Evolutionary conservation across 2,797 vertebrate genomes (phyloP).

Genomic region (Myotis vivesi): DNA sequence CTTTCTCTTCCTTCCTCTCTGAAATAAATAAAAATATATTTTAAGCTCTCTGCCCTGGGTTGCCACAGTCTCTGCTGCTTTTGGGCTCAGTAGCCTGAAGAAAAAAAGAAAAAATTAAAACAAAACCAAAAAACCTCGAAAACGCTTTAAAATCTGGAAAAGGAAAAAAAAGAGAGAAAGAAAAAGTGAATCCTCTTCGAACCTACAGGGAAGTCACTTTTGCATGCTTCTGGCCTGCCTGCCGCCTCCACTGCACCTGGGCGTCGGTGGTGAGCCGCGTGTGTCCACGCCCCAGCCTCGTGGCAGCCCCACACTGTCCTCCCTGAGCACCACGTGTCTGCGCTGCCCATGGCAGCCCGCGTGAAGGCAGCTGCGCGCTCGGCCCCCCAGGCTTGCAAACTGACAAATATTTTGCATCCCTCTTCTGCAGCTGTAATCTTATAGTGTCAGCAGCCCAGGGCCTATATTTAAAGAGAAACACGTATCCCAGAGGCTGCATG

Average conservation of each 20-base stretch:
- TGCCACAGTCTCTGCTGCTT: background rate
- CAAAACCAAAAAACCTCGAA: slow-evolving; percentile 20
- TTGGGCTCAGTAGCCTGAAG: slow-evolving; percentile 56
- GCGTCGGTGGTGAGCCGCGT: slow-evolving; percentile 33
- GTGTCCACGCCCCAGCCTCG: background rate
- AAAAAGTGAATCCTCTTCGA: slow-evolving; percentile 9
- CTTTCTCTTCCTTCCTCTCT: no score
- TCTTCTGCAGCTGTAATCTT: slow-evolving; percentile 65
- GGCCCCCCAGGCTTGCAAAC: slow-evolving; percentile 36
- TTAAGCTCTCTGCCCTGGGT: slow-evolving; percentile 64
- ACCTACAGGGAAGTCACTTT: slow-evolving; percentile 66
- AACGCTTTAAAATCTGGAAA: slow-evolving; percentile 53
- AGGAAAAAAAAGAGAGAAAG: background rate
- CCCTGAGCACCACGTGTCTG: slow-evolving; percentile 71
- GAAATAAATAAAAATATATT: no score
- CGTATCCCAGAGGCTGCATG: slow-evolving; percentile 56
- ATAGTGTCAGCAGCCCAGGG: slow-evolving; percentile 68
- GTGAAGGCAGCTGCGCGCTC: slow-evolving; percentile 9
- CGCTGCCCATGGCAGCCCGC: slow-evolving; percentile 66
- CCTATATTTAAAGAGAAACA: slow-evolving; percentile 73
- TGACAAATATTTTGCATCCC: slow-evolving; percentile 57
- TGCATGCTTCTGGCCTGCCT: slow-evolving; percentile 68
- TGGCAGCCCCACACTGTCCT: slow-evolving; percentile 18
- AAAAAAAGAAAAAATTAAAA: slow-evolving; percentile 47
- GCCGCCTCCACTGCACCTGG: background rate